phyloP scores from a whole-genome alignment of 2,888 invertebrate genomes.

The Andrena minutula region DNA sequence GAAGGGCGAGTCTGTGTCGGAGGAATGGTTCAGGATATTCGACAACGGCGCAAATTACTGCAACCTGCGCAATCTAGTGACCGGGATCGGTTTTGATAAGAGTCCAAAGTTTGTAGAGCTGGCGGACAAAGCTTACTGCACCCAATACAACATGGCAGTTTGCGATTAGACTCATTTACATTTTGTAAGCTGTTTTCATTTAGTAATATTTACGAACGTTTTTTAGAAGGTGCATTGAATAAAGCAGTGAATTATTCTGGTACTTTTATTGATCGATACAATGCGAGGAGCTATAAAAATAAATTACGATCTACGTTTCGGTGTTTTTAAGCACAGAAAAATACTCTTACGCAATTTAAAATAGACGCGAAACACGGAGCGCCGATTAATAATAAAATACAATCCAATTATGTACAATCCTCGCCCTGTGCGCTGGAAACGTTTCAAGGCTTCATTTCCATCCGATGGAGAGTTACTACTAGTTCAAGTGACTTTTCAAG shows the following conservation, averaged over 20 bases:
- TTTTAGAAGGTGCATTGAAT: constrained; percentile 24
- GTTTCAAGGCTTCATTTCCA: too few relatives aligned
- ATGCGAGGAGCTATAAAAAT: constrained; percentile 35
- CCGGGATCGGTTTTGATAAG: constrained; percentile 62
- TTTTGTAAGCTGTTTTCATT: constrained; percentile 28
- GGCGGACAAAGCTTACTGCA: constrained; percentile 72
- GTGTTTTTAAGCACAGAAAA: not conserved
- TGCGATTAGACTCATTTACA: constrained; percentile 27
- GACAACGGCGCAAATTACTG: constrained; percentile 77
- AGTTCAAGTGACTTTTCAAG: not conserved
- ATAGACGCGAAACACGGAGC: not conserved
- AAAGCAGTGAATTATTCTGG: constrained; percentile 21
- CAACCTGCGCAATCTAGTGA: constrained; percentile 74
- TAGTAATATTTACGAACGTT: not conserved
- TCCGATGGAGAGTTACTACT: too few relatives aligned
- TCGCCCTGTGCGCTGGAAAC: too few relatives aligned
- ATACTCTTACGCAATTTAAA: not conserved
- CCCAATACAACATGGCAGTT: constrained; percentile 73
- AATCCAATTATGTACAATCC: constrained; percentile 18
- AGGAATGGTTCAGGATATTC: constrained; percentile 74
- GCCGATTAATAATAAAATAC: not conserved
- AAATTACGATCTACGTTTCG: constrained; percentile 28
- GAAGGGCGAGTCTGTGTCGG: constrained; percentile 74
- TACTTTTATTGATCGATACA: constrained; percentile 22
- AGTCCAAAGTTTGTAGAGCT: constrained; percentile 66